These are phyloP conservation scores for Artemia franciscana DNA, from an alignment of 1,140 invertebrate genomes.

Conservation along the genomic window DNA sequence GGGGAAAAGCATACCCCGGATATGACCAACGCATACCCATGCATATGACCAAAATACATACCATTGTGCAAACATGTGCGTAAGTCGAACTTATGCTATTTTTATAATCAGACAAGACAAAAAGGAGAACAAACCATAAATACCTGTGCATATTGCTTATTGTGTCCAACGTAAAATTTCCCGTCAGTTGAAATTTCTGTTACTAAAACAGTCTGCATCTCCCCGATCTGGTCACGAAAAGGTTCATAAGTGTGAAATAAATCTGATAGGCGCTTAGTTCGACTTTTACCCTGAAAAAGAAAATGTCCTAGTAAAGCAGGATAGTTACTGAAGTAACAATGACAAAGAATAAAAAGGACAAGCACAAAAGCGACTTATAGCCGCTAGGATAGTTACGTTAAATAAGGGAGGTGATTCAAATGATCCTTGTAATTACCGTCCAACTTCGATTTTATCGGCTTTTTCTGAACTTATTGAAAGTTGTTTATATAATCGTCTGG, in stretches of 20 bases:
- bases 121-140: conserved; percentile 7
- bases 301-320: not conserved
- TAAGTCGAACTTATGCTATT: not conserved
- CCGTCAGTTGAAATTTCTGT: conserved; percentile 83
- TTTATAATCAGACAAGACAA: conserved; percentile 3
- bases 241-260: conserved; percentile 77
- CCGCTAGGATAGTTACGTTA: no score
- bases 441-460: no score
- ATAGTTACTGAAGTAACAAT: not conserved
- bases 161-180: conserved; percentile 75
- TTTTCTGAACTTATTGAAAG: no score
- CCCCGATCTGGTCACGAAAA: conserved; percentile 49
- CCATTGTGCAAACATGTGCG: not conserved
- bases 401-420: no score
- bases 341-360: not conserved
- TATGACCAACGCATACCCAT: not conserved
- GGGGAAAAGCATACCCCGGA: no score
- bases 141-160: conserved; percentile 85
- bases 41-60: not conserved
- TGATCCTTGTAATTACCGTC: no score
- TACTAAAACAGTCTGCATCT: conserved; percentile 56
- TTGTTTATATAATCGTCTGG: no score
- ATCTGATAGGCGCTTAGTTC: conserved; percentile 68
- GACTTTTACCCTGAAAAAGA: conserved; percentile 43
- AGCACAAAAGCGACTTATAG: no score